Percentiles rank a stretch among this genome's conserved stretches.
Evolutionary conservation across 2,797 vertebrate species (phyloP).

Genomic region (Melanogrammus aeglefinus): DNA sequence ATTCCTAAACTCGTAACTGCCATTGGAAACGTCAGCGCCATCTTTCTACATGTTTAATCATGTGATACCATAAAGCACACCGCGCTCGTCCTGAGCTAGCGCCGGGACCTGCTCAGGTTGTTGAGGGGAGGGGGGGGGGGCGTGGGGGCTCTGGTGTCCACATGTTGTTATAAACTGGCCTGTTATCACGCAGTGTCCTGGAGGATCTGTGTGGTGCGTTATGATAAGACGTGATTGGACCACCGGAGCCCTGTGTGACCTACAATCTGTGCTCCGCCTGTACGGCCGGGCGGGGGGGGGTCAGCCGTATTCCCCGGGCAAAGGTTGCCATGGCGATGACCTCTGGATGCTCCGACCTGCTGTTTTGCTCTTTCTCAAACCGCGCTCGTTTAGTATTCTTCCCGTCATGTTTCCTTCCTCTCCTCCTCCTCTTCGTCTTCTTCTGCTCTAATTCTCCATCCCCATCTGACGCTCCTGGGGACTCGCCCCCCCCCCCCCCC

Average conservation of each 20-base stretch:
- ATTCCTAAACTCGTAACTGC: background rate
- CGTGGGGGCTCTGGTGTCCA: slow-evolving; percentile 21
- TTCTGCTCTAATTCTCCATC: slow-evolving; percentile 75
- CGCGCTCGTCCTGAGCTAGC: background rate
- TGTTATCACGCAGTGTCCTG: slow-evolving; percentile 44
- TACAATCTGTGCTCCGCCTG: slow-evolving; percentile 68
- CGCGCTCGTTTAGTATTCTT: slow-evolving; percentile 54
- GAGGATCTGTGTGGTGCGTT: slow-evolving; percentile 69
- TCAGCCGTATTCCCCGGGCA: slow-evolving; percentile 71
- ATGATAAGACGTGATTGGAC: slow-evolving; percentile 75
- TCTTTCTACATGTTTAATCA: background rate
- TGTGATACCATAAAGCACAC: background rate
- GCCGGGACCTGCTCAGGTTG: background rate
- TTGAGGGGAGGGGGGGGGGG: slow-evolving; percentile 23
- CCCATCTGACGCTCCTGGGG: slow-evolving; percentile 37
- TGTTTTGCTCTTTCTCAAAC: slow-evolving; percentile 29
- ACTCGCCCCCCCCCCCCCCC: background rate
- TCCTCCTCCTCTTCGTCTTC: slow-evolving; percentile 43
- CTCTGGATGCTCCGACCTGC: slow-evolving; percentile 66
- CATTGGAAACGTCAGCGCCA: background rate
- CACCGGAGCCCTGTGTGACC: slow-evolving; percentile 79
- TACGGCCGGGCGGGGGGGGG: slow-evolving; percentile 62
- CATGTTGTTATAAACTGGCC: slow-evolving; percentile 41
- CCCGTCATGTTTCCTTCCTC: background rate
- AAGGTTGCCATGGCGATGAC: slow-evolving; percentile 84